Base-by-base conservation (phyloP, 2,797 vertebrate genomes). In the Pseudomugil tenellus region DNA sequence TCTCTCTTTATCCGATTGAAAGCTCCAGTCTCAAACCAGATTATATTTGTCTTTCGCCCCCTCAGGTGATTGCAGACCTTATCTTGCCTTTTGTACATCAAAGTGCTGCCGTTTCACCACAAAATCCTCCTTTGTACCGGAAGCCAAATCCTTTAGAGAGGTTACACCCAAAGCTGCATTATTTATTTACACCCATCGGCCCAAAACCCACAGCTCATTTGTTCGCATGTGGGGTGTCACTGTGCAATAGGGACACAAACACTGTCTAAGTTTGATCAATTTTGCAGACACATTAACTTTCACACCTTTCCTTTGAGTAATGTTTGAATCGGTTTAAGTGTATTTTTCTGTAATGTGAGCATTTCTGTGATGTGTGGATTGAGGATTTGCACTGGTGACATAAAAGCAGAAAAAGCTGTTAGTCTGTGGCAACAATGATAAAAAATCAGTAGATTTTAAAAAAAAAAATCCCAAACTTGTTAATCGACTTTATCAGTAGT, bases 121-220 rank as follows among this genome's bases (percentile, higher is more conserved):
- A 68, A 68, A 32, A 83, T 58, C 63, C 61, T 67, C 56, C 49
- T 71, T 54, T 54, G 56, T 23, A 53, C 76, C 6, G 32, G 73
- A 80, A 83, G 76, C 64, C 37, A 28, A 80, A 57, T 66, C 71
- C 58, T 56, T 48, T 51, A 48, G 76, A 55, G 77, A 83, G 73
- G 62, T 68, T 53, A 81, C 83, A 73, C 80, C 77, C 76, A 56
- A 62, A 58, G 66, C 52, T 35, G 28, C 70, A 80, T 84, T 76
- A 89, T 86, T 86, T 79, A 89, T 84, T 76, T 64, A 77, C 64
- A 64, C 60, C 32, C 54, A 23, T 21, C 67, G 48, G 69, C 68
- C 68, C 55, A 67, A 53, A 84, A 52, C 28, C 63, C 34, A 25
- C 43, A 53, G 54, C 48, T 49, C 37, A 14, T 57, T 23, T 54